Conservation (phyloP, 2,113 vertebrate species). For the Gymnarchus niloticus region DNA sequence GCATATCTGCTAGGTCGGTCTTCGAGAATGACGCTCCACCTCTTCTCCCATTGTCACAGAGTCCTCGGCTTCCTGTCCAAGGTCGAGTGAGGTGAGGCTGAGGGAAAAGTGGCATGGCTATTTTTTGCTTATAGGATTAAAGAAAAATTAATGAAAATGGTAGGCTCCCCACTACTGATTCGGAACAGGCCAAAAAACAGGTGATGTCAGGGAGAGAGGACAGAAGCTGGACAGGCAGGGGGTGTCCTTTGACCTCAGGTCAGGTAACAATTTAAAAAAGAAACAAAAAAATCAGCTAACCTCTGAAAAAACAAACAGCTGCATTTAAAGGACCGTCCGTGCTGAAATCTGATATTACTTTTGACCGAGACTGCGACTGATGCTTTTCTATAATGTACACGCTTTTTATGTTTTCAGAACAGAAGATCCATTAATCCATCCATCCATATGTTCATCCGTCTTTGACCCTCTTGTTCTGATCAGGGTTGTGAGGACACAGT, state of each 20-base stretch:
- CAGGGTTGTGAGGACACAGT: neutral
- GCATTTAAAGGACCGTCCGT: neutral
- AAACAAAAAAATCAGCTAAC: too few relatives aligned
- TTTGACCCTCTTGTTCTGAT: too few relatives aligned
- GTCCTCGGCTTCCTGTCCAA: neutral
- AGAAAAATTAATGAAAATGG: neutral
- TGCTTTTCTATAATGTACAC: neutral
- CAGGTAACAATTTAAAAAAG: neutral
- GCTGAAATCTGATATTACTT: neutral
- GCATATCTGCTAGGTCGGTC: neutral
- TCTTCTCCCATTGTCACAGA: neutral
- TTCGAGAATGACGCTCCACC: neutral
- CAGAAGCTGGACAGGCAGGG: neutral
- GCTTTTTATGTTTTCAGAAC: neutral
- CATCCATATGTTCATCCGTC: too few relatives aligned
- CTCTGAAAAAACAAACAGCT: neutral
- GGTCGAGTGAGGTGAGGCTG: neutral
- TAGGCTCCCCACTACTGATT: neutral
- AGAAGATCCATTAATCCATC: too few relatives aligned
- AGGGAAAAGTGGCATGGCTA: neutral
- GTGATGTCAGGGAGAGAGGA: neutral
- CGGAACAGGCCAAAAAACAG: too few relatives aligned
- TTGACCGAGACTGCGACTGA: neutral
- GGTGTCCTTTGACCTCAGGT: neutral
- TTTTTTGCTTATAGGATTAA: neutral